phyloP scores from a whole-genome alignment of 2,113 vertebrate species.

The Boulengeromyrus knoepffleri region DNA sequence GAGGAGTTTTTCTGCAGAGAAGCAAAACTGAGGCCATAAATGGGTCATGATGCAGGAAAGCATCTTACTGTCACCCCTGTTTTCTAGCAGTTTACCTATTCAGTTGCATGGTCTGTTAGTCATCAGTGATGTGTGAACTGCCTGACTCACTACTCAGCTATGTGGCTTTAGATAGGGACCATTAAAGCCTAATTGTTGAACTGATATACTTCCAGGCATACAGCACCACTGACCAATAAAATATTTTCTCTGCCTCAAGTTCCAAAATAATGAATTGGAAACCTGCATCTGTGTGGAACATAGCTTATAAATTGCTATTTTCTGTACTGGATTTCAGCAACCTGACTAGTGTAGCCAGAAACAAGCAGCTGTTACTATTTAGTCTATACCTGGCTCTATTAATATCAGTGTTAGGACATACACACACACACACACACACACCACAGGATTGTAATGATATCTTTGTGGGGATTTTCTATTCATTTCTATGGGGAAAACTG shows the following conservation, averaged over 20 bases:
- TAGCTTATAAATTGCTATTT: not conserved
- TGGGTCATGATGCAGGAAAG: not conserved
- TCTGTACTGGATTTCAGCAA: not conserved
- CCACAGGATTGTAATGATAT: no score
- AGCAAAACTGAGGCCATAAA: not conserved
- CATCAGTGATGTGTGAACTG: not conserved
- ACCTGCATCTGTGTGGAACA: not conserved
- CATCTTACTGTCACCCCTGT: not conserved
- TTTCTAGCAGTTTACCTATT: not conserved
- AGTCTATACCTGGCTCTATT: not conserved
- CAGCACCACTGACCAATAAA: not conserved
- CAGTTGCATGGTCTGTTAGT: not conserved
- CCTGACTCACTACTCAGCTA: not conserved
- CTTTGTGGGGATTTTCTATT: no score
- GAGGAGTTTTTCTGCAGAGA: not conserved
- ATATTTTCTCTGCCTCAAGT: not conserved
- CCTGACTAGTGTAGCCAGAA: not conserved
- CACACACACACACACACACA: no score
- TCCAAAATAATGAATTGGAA: not conserved
- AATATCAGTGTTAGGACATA: not conserved
- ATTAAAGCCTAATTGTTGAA: not conserved
- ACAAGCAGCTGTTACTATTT: not conserved
- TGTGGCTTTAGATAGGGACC: not conserved
- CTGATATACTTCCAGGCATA: not conserved
- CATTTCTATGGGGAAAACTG: no score